These are phyloP conservation scores for Phrixothrix hirtus DNA, from an alignment of 2,888 invertebrate species.

Conservation along the genomic window DNA sequence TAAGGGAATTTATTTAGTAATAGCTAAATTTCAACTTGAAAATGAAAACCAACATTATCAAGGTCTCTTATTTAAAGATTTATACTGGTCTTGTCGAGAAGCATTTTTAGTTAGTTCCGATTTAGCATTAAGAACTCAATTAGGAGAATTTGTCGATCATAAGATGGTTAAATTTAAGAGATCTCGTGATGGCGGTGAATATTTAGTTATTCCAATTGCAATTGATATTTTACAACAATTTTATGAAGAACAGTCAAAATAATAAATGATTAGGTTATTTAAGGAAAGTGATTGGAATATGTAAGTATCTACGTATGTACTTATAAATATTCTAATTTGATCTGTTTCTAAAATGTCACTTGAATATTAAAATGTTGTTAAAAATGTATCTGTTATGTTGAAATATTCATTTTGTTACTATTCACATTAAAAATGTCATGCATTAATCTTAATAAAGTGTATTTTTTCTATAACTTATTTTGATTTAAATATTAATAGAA, in stretches of 20 bases:
- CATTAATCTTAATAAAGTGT: too few species aligned
- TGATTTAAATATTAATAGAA: too few species aligned
- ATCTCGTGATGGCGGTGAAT: conserved; percentile 80
- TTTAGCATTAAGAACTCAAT: conserved; percentile 83
- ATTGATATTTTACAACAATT: conserved; percentile 76
- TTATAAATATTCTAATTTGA: too few species aligned
- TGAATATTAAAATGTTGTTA: too few species aligned
- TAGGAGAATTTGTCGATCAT: conserved; percentile 95
- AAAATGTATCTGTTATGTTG: too few species aligned
- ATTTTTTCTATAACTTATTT: too few species aligned
- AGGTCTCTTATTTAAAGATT: conserved; percentile 86
- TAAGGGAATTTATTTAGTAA: conserved; percentile 78
- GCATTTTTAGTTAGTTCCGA: conserved; percentile 92
- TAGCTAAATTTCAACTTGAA: conserved; percentile 81
- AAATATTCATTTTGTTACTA: too few species aligned
- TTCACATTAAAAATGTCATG: too few species aligned
- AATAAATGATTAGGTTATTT: too few species aligned
- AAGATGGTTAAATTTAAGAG: conserved; percentile 83
- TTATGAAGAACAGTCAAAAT: conserved; percentile 62
- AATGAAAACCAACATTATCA: conserved; percentile 73
- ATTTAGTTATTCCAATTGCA: conserved; percentile 78
- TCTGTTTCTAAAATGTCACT: too few species aligned
- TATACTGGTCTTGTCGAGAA: conserved; percentile 84
- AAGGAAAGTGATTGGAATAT: too few species aligned
- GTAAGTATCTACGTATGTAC: too few species aligned